Evolutionary conservation across 2,888 invertebrate species (phyloP), one percentile per base, ranked within the genome.

Genomic region (Phortica magna): DNA sequence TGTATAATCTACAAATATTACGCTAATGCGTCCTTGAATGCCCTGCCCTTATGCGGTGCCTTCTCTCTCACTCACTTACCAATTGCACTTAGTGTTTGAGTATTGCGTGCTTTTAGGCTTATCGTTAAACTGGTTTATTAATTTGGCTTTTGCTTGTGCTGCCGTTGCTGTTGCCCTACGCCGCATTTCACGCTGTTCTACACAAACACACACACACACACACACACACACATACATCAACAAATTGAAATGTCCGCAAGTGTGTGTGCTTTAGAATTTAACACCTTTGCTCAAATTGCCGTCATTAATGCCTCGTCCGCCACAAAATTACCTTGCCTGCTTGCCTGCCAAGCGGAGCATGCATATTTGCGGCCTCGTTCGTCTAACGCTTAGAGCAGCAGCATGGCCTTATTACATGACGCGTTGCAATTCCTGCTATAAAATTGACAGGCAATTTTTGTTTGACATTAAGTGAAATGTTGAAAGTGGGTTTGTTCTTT

Each of bases 71-170:
- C 5, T 31, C 31, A 31, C 1, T 10, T 7, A n/a, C 12, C 53
- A 7, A 53, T 53, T 10, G 53, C 10, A n/a, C 12, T 10, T 14
- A 39, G 7, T 64, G 64, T 39, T 39, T 64, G 17, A 7, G 3
- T 14, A 14, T 64, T 64, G 64, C 31, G 31, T 64, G 64, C 64
- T 64, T 64, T 64, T 64, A 64, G 64, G 64, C 64, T 64, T 31
- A 64, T 64, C 59, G 59, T 22, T 31, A 31, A 31, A 31, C 31
- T 31, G 31, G 31, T 31, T 31, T 31, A 31, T 31, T 31, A 31
- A 31, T 31, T 31, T 31, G 59, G 19, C 22, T 19, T 22, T 19
- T 59, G 59, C 59, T 59, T 19, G 14, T 10, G 10, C 31, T 12
- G 31, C 39, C 31, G n/a, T n/a, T n/a, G n/a, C n/a, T n/a, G n/a